A percentile compares a stretch with the other conserved stretches of the same genome.
These are phyloP conservation scores for Pseudotriccus pelzelni DNA, from an alignment of 2,797 vertebrate species.

Conservation along the genomic window DNA sequence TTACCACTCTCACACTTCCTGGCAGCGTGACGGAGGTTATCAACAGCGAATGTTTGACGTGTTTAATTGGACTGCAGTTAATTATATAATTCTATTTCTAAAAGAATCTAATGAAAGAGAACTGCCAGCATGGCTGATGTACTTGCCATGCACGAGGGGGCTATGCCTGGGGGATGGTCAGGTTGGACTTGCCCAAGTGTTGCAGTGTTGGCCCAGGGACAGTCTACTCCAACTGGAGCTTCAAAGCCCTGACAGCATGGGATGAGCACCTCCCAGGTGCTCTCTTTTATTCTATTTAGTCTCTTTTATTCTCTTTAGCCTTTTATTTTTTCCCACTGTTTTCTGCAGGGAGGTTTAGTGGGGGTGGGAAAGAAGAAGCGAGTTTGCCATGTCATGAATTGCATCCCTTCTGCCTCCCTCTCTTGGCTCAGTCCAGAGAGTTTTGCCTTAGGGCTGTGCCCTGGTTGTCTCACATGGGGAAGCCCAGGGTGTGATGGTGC, in stretches of 20 bases:
- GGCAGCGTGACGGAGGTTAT: background rate
- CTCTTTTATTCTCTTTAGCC: background rate
- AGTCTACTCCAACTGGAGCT: constrained; percentile 49
- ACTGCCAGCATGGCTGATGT: background rate
- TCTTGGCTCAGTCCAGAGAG: background rate
- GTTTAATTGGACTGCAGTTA: background rate
- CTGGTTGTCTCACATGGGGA: accelerated
- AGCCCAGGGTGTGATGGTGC: background rate
- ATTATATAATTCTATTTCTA: background rate
- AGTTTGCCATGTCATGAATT: background rate
- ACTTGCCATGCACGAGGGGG: constrained; percentile 19
- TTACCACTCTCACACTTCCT: background rate
- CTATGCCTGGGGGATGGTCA: background rate
- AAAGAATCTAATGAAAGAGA: background rate
- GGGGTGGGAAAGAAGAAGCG: background rate
- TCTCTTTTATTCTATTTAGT: background rate
- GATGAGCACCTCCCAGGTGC: background rate
- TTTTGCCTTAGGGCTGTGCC: background rate
- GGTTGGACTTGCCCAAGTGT: constrained; percentile 43
- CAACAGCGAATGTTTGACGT: background rate
- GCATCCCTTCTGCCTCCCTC: background rate
- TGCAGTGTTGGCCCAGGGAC: constrained; percentile 40
- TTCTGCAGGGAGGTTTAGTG: background rate
- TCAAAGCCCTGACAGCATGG: background rate
- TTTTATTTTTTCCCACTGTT: background rate